Conservation (phyloP, 2,113 vertebrate genomes). For the Charina bottae region DNA sequence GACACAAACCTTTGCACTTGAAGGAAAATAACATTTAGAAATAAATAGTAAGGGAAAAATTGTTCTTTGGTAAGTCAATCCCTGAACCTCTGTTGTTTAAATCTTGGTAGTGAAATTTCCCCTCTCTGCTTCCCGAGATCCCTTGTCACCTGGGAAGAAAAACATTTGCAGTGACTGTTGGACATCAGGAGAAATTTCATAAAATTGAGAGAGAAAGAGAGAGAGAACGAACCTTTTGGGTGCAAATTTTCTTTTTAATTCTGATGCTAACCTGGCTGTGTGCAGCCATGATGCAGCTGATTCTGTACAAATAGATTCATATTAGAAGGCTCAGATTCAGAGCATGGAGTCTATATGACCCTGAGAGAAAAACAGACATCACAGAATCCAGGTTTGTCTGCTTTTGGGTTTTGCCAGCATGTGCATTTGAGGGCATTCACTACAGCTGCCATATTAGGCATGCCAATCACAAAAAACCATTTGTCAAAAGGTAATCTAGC, state of each 20-base stretch:
- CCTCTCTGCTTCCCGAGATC: background rate
- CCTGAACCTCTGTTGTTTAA: background rate
- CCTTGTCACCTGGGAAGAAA: background rate
- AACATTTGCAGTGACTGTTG: background rate
- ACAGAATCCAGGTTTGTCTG: background rate
- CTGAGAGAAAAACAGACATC: background rate
- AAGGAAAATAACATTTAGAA: constrained; percentile 11
- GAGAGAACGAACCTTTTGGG: background rate
- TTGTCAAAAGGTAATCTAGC: too few relatives aligned
- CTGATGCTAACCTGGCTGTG: too few relatives aligned
- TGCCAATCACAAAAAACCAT: too few relatives aligned
- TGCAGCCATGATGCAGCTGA: background rate
- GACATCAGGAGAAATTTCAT: background rate
- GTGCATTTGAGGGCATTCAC: background rate
- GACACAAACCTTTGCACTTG: background rate
- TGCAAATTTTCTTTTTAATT: background rate
- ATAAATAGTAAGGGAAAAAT: background rate
- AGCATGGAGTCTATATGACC: background rate
- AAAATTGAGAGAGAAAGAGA: background rate
- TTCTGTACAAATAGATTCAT: background rate
- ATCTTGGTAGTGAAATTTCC: background rate
- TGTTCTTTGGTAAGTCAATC: background rate
- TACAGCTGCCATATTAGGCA: background rate
- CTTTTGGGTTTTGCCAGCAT: background rate
- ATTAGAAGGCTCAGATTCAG: background rate